A percentile compares a stretch with the other conserved stretches of the same genome.
phyloP scores from a whole-genome alignment of 2,888 invertebrate species.

The Drosophila subquinaria region DNA sequence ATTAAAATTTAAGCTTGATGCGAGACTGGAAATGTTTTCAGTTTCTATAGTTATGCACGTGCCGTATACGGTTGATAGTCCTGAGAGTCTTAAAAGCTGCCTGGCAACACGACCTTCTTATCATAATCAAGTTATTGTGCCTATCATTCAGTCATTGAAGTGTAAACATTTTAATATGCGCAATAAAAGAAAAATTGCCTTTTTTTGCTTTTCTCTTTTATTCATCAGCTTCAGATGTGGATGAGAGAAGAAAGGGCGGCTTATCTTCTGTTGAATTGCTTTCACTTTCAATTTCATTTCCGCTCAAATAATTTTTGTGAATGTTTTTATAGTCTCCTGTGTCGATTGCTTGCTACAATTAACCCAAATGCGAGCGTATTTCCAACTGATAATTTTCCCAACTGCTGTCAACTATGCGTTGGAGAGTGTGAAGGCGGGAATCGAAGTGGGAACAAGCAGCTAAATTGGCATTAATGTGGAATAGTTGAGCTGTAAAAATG shows the following conservation, averaged over 20 bases:
- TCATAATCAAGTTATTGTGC: slow-evolving; percentile 67
- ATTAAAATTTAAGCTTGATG: slow-evolving; percentile 6
- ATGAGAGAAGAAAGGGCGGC: neutral
- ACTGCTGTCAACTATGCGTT: slow-evolving; percentile 2
- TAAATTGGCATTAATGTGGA: slow-evolving; percentile 7
- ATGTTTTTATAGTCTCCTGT: slow-evolving; percentile 10
- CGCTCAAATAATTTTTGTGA: slow-evolving; percentile 61
- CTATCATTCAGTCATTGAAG: slow-evolving; percentile 59
- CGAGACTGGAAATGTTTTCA: neutral
- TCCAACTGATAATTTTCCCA: slow-evolving; percentile 20
- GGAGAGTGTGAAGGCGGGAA: neutral
- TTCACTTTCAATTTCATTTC: slow-evolving; percentile 57
- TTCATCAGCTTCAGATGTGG: neutral
- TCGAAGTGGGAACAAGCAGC: slow-evolving; percentile 7
- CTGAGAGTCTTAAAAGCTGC: slow-evolving; percentile 19
- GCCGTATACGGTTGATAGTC: neutral
- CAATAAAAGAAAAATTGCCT: slow-evolving; percentile 53
- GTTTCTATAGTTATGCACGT: slow-evolving; percentile 7
- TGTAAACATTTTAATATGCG: slow-evolving; percentile 75
- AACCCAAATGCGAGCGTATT: slow-evolving; percentile 53
- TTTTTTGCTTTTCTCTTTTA: slow-evolving; percentile 14
- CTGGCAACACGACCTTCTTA: slow-evolving; percentile 47
- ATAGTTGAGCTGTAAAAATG: slow-evolving; percentile 35
- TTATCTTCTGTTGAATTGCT: slow-evolving; percentile 51
- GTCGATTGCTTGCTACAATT: slow-evolving; percentile 54